These are phyloP conservation scores for Muscina levida DNA, from an alignment of 2,888 invertebrate species.

Conservation along the genomic window DNA sequence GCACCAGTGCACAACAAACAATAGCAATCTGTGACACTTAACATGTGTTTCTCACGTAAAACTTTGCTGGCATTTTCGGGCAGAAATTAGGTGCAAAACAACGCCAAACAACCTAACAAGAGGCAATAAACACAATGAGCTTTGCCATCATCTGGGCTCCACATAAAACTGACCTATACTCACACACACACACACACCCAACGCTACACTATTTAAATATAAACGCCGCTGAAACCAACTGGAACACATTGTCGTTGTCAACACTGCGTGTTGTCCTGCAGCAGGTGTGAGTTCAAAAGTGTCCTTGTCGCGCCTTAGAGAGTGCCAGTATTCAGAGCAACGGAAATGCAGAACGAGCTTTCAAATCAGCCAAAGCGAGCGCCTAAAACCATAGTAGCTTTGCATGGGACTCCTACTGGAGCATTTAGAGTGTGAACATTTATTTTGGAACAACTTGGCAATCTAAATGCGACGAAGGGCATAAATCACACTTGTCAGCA, in stretches of 20 bases:
- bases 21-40: constrained; percentile 64
- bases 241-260: constrained; percentile 55
- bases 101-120: constrained; percentile 34
- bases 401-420: constrained; percentile 59
- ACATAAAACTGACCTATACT: too few species aligned
- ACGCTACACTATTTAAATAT: constrained; percentile 45
- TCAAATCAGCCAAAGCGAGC: constrained; percentile 30
- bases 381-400: constrained; percentile 52
- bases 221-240: constrained; percentile 52
- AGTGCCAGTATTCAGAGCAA: constrained; percentile 26
- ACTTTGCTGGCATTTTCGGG: constrained; percentile 43
- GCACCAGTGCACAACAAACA: constrained; percentile 50
- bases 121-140: constrained; percentile 37
- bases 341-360: constrained; percentile 50
- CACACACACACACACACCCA: constrained; percentile 32
- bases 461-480: constrained; percentile 69
- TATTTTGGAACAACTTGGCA: constrained; percentile 69
- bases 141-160: background rate
- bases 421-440: constrained; percentile 67
- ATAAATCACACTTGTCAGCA: constrained; percentile 70
- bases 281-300: constrained; percentile 44
- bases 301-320: constrained; percentile 42
- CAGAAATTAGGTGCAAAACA: constrained; percentile 57
- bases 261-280: constrained; percentile 34
- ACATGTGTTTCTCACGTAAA: constrained; percentile 65